Evolutionary conservation across 2,797 vertebrate genomes (phyloP).

Genomic region (Rhadinocentrus ornatus): DNA sequence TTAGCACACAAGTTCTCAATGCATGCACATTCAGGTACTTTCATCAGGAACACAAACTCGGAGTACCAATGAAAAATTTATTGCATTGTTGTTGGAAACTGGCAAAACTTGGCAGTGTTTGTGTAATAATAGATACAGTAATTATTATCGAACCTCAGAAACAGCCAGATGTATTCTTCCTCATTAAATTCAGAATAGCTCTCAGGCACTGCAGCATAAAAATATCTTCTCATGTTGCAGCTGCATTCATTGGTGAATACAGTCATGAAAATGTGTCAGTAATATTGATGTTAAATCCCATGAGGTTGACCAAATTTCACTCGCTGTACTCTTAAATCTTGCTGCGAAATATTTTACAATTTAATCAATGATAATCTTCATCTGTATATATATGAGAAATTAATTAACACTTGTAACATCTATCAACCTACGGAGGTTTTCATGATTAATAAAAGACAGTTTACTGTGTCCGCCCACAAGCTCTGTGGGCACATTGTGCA

Average conservation of each 20-base stretch:
- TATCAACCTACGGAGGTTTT: conserved; percentile 67
- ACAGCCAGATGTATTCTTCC: conserved; percentile 59
- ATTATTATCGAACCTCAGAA: conserved; percentile 53
- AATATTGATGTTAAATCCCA: conserved; percentile 55
- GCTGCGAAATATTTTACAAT: conserved; percentile 56
- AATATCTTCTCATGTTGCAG: conserved; percentile 55
- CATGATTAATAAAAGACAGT: conserved; percentile 72
- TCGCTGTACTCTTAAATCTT: conserved; percentile 24
- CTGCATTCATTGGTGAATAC: conserved; percentile 41
- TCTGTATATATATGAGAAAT: conserved; percentile 67
- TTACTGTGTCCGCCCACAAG: conserved; percentile 66
- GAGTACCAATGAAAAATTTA: conserved; percentile 27
- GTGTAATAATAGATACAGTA: conserved; percentile 60
- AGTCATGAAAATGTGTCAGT: conserved; percentile 52
- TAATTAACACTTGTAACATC: conserved; percentile 72
- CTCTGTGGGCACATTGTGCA: conserved; percentile 66
- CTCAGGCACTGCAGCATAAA: conserved; percentile 48
- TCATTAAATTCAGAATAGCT: conserved; percentile 70
- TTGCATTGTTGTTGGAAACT: conserved; percentile 13
- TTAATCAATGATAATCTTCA: conserved; percentile 58
- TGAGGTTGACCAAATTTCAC: conserved; percentile 45
- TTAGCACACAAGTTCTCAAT: conserved; percentile 39
- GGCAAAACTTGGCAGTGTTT: conserved; percentile 46
- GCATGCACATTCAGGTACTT: conserved; percentile 44
- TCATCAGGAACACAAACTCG: conserved; percentile 35